Percentiles rank a stretch among this genome's conserved stretches.
Evolutionary conservation across 2,888 invertebrate species (phyloP).

Genomic region (Mystacides longicornis): DNA sequence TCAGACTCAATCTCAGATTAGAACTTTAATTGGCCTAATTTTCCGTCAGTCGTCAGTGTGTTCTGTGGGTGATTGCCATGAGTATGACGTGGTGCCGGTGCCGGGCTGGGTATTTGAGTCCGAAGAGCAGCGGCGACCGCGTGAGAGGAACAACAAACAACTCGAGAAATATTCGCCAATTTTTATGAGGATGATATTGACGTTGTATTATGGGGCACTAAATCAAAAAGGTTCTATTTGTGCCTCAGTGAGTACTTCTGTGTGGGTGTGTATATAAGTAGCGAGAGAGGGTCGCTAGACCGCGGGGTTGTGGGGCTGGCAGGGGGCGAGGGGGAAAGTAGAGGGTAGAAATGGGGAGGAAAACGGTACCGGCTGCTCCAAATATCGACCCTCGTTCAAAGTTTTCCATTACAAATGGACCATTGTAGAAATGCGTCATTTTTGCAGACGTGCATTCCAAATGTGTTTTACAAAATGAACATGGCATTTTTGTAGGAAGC

Average conservation of each 20-base stretch:
- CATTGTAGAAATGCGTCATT: conserved; percentile 3
- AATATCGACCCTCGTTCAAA: conserved; percentile 23
- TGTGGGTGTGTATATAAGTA: no score
- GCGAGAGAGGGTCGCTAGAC: background rate
- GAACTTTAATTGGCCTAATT: no score
- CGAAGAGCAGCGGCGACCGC: no score
- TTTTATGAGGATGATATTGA: conserved; percentile 14
- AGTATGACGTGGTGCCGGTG: no score
- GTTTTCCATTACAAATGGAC: conserved; percentile 1
- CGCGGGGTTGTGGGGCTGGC: conserved; percentile 7
- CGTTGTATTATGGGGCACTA: conserved; percentile 22
- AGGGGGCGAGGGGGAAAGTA: conserved; percentile 9
- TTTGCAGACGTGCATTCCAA: background rate
- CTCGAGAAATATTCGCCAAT: conserved; percentile 10
- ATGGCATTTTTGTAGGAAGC: background rate
- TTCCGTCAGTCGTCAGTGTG: no score
- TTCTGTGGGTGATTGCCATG: no score
- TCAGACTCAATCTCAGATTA: no score
- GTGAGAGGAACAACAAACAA: no score
- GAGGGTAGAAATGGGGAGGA: conserved; percentile 10
- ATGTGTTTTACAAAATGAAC: background rate
- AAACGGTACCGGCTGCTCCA: conserved; percentile 26
- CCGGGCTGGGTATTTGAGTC: no score
- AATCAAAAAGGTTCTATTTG: conserved; percentile 19
- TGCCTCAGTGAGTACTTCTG: no score